phyloP scores from a whole-genome alignment of 2,888 invertebrate genomes.

The Carterocephalus palaemon region DNA sequence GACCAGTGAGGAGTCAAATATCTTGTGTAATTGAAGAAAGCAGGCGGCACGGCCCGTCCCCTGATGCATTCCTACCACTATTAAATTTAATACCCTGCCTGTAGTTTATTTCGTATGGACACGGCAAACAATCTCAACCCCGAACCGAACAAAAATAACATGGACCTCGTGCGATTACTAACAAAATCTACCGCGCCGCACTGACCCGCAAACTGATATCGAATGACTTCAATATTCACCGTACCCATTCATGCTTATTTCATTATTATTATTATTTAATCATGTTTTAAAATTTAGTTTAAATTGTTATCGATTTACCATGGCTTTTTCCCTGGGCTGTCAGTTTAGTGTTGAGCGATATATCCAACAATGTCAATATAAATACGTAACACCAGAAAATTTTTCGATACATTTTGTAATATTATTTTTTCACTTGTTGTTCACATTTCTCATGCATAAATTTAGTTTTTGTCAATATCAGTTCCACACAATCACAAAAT shows the following conservation, averaged over 20 bases:
- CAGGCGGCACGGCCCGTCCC: too few species aligned
- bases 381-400: constrained; percentile 83
- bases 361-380: constrained; percentile 82
- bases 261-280: not conserved
- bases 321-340: constrained; percentile 86
- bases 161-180: constrained; percentile 9
- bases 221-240: constrained; percentile 26
- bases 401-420: constrained; percentile 74
- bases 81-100: too few species aligned
- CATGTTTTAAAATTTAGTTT: constrained; percentile 2
- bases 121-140: constrained; percentile 52
- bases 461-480: constrained; percentile 37
- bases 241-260: not conserved
- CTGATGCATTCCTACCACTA: too few species aligned
- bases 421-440: constrained; percentile 48
- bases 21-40: too few species aligned
- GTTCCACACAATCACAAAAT: constrained; percentile 30
- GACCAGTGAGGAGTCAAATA: too few species aligned
- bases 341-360: constrained; percentile 83
- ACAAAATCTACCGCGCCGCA: too few species aligned
- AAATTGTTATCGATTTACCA: constrained; percentile 79
- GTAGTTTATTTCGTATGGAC: not conserved
- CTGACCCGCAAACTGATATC: constrained; percentile 18
- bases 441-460: constrained; percentile 63
- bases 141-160: constrained; percentile 64